phyloP scores from a whole-genome alignment of 2,797 vertebrate genomes.

The Oreonectes daqikongensis region DNA sequence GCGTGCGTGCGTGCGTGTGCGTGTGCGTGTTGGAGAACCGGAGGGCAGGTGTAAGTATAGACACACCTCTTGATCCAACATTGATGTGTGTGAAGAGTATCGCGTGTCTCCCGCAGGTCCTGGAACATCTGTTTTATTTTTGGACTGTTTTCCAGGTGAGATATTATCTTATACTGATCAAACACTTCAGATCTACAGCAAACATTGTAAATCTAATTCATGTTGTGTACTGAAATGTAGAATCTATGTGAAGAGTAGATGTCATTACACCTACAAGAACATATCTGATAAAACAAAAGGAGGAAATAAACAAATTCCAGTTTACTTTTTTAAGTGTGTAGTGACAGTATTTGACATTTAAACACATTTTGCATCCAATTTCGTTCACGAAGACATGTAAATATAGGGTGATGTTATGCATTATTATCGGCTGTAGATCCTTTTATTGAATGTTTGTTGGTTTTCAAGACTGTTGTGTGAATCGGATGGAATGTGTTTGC shows the following conservation, averaged over 20 bases:
- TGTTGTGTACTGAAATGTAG: not conserved
- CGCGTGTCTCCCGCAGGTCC: constrained; percentile 34
- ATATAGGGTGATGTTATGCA: not conserved
- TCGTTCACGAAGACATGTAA: too few species aligned
- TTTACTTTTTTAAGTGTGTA: not conserved
- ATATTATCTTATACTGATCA: constrained; percentile 8
- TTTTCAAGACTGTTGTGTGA: too few species aligned
- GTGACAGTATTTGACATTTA: too few species aligned
- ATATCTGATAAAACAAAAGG: not conserved
- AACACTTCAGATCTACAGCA: constrained; percentile 4
- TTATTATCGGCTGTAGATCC: not conserved
- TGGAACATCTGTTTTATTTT: constrained; percentile 14
- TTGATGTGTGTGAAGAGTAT: constrained; percentile 47
- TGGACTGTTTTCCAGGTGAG: constrained; percentile 44
- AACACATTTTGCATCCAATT: too few species aligned
- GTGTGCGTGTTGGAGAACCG: too few species aligned
- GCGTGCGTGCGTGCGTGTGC: constrained; percentile 54
- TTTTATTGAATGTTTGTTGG: too few species aligned
- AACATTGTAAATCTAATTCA: not conserved
- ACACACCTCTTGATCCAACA: constrained; percentile 22
- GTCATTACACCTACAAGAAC: not conserved
- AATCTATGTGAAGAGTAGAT: not conserved
- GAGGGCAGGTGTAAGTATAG: constrained; percentile 4
- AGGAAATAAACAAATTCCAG: not conserved
- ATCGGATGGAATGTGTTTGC: too few species aligned